A percentile compares a stretch with the other conserved stretches of the same genome.
These are phyloP conservation scores for Scaptomyza caliginosa DNA, from an alignment of 2,888 invertebrate genomes.

Conservation along the genomic window DNA sequence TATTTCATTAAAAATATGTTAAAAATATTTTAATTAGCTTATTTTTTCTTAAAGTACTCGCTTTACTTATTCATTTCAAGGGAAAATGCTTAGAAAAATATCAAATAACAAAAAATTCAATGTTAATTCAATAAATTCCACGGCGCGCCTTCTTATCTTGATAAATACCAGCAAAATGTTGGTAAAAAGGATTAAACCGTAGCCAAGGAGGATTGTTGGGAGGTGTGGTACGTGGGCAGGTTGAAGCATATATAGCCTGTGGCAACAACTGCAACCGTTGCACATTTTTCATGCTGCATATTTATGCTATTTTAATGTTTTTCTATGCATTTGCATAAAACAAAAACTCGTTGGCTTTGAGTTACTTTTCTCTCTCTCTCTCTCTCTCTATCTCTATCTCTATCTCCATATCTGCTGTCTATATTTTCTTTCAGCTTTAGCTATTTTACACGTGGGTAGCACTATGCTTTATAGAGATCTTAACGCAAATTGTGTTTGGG, in stretches of 20 bases:
- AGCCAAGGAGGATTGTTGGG: background rate
- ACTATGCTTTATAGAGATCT: conserved; percentile 11
- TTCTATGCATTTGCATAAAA: conserved; percentile 51
- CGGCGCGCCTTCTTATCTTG: conserved; percentile 27
- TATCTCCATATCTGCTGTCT: too few relatives aligned
- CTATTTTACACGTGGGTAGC: conserved; percentile 38
- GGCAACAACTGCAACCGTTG: conserved; percentile 55
- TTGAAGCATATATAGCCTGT: conserved; percentile 35
- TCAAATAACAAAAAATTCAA: background rate
- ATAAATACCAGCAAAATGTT: conserved; percentile 17
- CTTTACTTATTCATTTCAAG: background rate
- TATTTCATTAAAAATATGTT: background rate
- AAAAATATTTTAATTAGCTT: background rate
- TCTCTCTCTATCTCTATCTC: background rate
- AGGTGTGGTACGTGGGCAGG: conserved; percentile 24
- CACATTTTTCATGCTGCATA: conserved; percentile 58
- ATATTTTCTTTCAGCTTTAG: background rate
- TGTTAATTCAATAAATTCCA: conserved; percentile 38
- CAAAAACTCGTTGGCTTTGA: conserved; percentile 31
- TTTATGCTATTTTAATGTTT: conserved; percentile 58
- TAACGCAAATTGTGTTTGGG: conserved; percentile 18
- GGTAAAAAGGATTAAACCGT: conserved; percentile 34
- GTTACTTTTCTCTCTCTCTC: conserved; percentile 25
- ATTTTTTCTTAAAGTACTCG: background rate
- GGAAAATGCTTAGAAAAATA: background rate